Evolutionary conservation across 2,113 vertebrate species (phyloP).

Genomic region (Furnarius figulus): DNA sequence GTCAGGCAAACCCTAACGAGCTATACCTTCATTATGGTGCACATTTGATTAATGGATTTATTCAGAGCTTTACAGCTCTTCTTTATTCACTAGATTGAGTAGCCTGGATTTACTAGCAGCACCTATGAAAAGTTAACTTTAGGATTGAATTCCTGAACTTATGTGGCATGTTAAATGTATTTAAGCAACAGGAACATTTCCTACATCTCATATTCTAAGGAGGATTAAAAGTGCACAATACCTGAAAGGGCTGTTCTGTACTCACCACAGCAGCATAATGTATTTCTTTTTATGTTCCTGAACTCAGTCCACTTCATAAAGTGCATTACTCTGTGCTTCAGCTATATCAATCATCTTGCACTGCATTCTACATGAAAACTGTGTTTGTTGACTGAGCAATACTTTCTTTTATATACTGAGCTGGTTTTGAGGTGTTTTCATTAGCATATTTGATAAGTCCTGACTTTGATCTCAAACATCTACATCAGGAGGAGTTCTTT

Average conservation of each 20-base stretch:
- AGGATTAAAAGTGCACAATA: constrained; percentile 35
- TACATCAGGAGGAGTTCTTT: neutral
- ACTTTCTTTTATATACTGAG: neutral
- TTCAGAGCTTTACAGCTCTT: neutral
- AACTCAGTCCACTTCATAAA: constrained; percentile 30
- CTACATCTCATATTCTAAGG: constrained; percentile 12
- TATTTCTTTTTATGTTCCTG: constrained; percentile 13
- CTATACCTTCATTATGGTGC: neutral
- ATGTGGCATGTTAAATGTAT: constrained; percentile 6
- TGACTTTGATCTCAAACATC: constrained; percentile 23
- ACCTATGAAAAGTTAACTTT: constrained; percentile 7
- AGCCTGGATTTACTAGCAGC: neutral
- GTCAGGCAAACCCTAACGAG: neutral
- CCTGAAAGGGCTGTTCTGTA: neutral
- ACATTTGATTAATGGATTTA: neutral
- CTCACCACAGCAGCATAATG: neutral
- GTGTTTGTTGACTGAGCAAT: neutral
- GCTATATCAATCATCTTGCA: neutral
- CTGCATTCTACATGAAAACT: constrained; percentile 20
- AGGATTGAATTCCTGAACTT: neutral
- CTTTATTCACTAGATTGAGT: neutral
- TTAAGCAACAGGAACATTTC: neutral
- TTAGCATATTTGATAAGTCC: neutral
- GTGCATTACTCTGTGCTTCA: constrained; percentile 40
- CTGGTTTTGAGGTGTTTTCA: neutral